Evolutionary conservation across 2,888 invertebrate genomes (phyloP).

Genomic region (Spatulosminthurus flaviceps): DNA sequence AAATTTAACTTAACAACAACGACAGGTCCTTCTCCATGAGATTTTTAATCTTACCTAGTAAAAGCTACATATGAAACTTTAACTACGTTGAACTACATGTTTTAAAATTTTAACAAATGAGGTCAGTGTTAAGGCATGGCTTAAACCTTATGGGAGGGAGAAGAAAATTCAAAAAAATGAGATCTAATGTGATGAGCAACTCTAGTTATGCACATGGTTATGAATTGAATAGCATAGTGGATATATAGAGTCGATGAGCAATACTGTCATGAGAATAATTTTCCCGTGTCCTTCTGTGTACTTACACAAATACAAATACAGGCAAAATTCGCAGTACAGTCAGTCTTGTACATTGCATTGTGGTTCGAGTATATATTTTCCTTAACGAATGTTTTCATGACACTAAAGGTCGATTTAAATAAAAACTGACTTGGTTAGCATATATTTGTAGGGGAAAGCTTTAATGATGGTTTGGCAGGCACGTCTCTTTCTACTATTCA

Average conservation of each 20-base stretch:
- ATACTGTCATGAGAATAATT: background rate
- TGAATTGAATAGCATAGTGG: too few species aligned
- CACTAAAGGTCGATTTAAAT: background rate
- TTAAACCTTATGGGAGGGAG: background rate
- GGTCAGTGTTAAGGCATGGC: conserved; percentile 9
- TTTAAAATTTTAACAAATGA: background rate
- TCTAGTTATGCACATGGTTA: too few species aligned
- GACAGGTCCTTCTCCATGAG: too few species aligned
- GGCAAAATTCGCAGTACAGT: background rate
- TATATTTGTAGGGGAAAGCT: background rate
- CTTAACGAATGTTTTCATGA: conserved; percentile 14
- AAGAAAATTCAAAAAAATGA: background rate
- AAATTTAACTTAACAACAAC: too few species aligned
- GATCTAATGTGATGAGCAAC: too few species aligned
- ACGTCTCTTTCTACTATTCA: background rate
- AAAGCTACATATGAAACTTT: too few species aligned
- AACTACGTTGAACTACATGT: too few species aligned
- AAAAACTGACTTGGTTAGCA: conserved; percentile 4
- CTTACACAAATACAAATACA: background rate
- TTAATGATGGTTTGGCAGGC: background rate
- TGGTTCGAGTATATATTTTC: background rate
- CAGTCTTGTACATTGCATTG: background rate
- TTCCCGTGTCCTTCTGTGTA: background rate
- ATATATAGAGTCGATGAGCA: too few species aligned
- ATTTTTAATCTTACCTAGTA: too few species aligned